phyloP scores from a whole-genome alignment of 2,888 invertebrate species.

The Andrena minutula region DNA sequence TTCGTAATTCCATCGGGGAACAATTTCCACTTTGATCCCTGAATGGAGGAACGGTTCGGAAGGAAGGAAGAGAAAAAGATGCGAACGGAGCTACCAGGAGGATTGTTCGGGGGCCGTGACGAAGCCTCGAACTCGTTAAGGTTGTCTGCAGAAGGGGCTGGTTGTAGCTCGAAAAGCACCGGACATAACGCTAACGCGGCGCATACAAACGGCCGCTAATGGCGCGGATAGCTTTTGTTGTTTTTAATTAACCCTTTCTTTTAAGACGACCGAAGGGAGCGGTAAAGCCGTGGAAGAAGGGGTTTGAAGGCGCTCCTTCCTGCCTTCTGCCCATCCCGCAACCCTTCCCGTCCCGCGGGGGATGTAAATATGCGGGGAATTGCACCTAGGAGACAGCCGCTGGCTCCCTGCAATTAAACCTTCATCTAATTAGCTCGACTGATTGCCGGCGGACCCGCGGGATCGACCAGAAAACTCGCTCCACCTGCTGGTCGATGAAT shows the following conservation, averaged over 20 bases:
- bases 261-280: constrained; percentile 80
- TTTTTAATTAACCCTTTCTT: constrained; percentile 85
- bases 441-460: constrained; percentile 72
- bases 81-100: constrained; percentile 41
- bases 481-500: neutral
- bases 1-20: constrained; percentile 55
- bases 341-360: constrained; percentile 78
- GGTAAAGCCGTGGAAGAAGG: constrained; percentile 76
- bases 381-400: constrained; percentile 82
- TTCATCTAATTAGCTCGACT: constrained; percentile 83
- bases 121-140: constrained; percentile 73
- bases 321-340: constrained; percentile 58
- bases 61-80: constrained; percentile 3
- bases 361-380: constrained; percentile 84
- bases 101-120: constrained; percentile 52
- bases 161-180: constrained; percentile 67
- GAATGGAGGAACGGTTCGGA: neutral
- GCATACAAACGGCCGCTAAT: constrained; percentile 85
- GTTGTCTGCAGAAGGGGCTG: constrained; percentile 51
- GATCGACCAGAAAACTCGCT: constrained; percentile 58
- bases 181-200: constrained; percentile 82
- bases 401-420: constrained; percentile 80
- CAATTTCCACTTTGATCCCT: constrained; percentile 62
- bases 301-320: constrained; percentile 64
- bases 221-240: constrained; percentile 84